These are phyloP conservation scores for Hemitrygon akajei DNA, from an alignment of 2,797 vertebrate species.

Conservation along the genomic window DNA sequence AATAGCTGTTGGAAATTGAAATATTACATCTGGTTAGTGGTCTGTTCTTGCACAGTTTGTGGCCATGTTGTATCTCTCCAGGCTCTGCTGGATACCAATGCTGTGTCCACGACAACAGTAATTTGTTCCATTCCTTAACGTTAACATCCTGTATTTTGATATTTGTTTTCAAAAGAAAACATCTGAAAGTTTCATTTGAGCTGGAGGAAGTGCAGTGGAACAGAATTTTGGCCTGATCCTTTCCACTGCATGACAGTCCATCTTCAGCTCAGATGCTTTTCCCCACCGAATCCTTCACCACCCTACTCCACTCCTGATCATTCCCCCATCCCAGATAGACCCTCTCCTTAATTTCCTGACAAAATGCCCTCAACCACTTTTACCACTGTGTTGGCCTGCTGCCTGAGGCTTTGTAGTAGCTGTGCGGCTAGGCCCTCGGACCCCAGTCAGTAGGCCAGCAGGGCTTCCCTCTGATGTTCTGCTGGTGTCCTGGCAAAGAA, in stretches of 20 bases:
- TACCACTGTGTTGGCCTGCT: too few relatives aligned
- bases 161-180: too few relatives aligned
- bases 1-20: not conserved
- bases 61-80: not conserved
- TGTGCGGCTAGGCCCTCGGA: too few relatives aligned
- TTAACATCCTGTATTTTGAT: too few relatives aligned
- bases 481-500: too few relatives aligned
- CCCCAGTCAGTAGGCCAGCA: too few relatives aligned
- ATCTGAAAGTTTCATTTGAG: not conserved
- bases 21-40: not conserved
- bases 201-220: not conserved
- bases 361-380: too few relatives aligned
- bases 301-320: not conserved
- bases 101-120: not conserved
- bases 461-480: too few relatives aligned
- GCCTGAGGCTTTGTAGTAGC: not conserved
- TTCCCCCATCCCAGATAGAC: not conserved
- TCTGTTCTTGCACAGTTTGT: not conserved
- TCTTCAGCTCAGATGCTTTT: not conserved
- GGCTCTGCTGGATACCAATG: not conserved
- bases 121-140: not conserved
- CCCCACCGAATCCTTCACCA: not conserved
- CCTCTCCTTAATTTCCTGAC: too few relatives aligned
- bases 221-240: not conserved
- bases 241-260: not conserved